Conservation (phyloP, 1,140 invertebrate species). For the Drosophila pandora region DNA sequence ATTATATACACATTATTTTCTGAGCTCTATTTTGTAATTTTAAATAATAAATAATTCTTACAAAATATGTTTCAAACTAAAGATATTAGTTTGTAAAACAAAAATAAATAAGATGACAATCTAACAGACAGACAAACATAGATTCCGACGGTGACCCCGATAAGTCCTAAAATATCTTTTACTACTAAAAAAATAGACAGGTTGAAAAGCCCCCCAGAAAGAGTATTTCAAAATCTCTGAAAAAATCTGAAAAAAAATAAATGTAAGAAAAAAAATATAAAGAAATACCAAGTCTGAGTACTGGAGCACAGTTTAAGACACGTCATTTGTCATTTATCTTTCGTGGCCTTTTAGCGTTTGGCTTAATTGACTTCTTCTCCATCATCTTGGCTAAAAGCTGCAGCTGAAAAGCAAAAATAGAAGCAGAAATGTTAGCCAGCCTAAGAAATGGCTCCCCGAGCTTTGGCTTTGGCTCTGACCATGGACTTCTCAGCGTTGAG, state of each 20-base stretch:
- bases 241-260: no score
- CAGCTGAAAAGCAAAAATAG: slow-evolving; percentile 33
- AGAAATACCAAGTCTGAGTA: slow-evolving; percentile 16
- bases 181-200: no score
- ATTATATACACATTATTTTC: no score
- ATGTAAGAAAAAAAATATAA: not conserved
- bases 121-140: no score
- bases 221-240: not conserved
- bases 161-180: no score
- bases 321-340: slow-evolving; percentile 81
- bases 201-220: not conserved
- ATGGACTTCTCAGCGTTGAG: not conserved
- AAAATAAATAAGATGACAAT: no score
- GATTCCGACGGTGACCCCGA: no score
- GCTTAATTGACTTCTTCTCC: slow-evolving; percentile 75
- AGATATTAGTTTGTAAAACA: no score
- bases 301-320: slow-evolving; percentile 62
- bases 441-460: slow-evolving; percentile 1
- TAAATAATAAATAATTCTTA: no score
- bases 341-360: slow-evolving; percentile 74
- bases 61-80: no score
- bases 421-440: not conserved
- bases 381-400: slow-evolving; percentile 17
- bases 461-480: not conserved
- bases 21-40: no score